Evolutionary conservation across 2,113 vertebrate genomes (phyloP).

Genomic region (Caranx ignobilis): DNA sequence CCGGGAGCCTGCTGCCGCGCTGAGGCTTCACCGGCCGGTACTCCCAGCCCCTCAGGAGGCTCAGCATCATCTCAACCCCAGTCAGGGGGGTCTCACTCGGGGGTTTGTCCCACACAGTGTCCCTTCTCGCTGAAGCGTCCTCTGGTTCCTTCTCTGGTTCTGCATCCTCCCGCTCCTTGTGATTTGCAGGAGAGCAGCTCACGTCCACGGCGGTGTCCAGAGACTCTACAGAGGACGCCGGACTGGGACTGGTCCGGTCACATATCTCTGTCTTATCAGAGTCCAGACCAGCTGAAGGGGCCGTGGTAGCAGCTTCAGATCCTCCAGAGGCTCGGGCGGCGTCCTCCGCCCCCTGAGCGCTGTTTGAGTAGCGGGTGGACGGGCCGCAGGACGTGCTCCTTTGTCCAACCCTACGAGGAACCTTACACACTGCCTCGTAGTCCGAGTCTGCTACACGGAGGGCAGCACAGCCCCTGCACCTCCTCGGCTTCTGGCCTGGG

Average conservation of each 20-base stretch:
- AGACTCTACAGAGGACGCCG: constrained; percentile 88
- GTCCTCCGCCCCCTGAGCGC: constrained; percentile 64
- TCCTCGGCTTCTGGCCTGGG: constrained; percentile 76
- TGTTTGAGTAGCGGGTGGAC: constrained; percentile 84
- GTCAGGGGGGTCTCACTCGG: constrained; percentile 13
- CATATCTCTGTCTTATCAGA: constrained; percentile 66
- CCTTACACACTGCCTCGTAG: constrained; percentile 94
- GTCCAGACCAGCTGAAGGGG: constrained; percentile 53
- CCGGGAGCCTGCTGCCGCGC: constrained; percentile 89
- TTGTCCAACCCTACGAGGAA: constrained; percentile 88
- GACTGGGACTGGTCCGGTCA: constrained; percentile 81
- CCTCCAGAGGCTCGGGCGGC: constrained; percentile 64
- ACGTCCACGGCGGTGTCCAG: constrained; percentile 84
- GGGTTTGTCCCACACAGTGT: constrained; percentile 70
- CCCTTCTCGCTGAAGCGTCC: constrained; percentile 62
- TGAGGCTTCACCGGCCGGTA: constrained; percentile 89
- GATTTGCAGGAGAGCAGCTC: constrained; percentile 52
- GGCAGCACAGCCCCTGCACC: constrained; percentile 88
- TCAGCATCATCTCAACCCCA: constrained; percentile 86
- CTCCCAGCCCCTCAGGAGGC: constrained; percentile 85
- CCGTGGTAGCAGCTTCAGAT: constrained; percentile 12
- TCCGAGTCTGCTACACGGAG: constrained; percentile 92
- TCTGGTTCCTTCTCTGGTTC: constrained; percentile 70
- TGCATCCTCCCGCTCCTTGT: constrained; percentile 20
- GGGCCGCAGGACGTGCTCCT: constrained; percentile 88